Evolutionary conservation across 1,140 invertebrate species (phyloP), one percentile per base, ranked within the genome.

Genomic region (Sogatella furcifera): DNA sequence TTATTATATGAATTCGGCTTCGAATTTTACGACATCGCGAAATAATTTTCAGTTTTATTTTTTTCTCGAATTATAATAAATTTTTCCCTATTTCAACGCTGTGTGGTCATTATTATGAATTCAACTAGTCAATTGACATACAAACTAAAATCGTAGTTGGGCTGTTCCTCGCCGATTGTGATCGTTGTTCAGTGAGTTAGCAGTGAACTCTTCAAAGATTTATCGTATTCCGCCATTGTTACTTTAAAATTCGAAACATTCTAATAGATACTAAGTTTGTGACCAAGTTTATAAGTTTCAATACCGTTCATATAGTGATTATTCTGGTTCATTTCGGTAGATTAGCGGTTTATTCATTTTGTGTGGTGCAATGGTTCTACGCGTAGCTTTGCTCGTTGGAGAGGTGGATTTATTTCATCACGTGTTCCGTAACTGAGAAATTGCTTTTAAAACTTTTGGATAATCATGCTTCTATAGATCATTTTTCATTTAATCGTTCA

Each of bases 161-260:
- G 46, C 46, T 49, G 46, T 49, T 49, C 46, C 46, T 49, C 21
- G 46, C 46, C 46, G 46, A 38, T 49, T 49, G 46, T 49, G 46
- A 49, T 15, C 46, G 46, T 49, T 49, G 46, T 49, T 15, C 46
- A 49, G 46, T 49, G 15, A 49, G 46, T 22, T 19, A 49, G 46
- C 46, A 49, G 15, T 5, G 46, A 22, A 19, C 15, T 15, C 6
- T 49, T 49, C 21, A 22, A 49, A 49, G 15, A 49, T 49, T 49
- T 49, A 49, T 49, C 34, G 21, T 49, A 49, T 22, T 49, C 46
- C 46, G 46, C 46, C 46, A 49, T 49, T 49, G 46, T 49, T 49
- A 49, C 17, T 11, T 1, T 49, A 5, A 14, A 19, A 19, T 19
- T 49, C 15, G 21, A 49, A 22, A 49, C 46, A 19, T 49, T 49